Conservation (phyloP, 2,113 vertebrate genomes). For the Corythornis vintsioides region DNA sequence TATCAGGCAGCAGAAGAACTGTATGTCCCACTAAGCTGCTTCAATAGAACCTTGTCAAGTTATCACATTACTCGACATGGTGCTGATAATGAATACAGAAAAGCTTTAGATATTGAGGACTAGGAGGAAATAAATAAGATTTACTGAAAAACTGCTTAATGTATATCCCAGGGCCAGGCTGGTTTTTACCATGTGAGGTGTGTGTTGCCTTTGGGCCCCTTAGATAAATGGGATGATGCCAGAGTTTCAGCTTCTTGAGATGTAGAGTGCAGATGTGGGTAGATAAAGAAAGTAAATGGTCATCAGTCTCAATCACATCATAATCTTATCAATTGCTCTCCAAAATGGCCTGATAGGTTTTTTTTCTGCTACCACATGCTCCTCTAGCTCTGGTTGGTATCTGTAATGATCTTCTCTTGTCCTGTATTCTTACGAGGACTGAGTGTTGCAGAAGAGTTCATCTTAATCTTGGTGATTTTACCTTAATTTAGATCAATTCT, state of each 20-base stretch:
- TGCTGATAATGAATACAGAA: slow-evolving; percentile 74
- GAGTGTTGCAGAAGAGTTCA: background rate
- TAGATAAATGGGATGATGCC: slow-evolving; percentile 54
- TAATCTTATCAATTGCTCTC: slow-evolving; percentile 7
- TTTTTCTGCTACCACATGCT: background rate
- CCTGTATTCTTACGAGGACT: background rate
- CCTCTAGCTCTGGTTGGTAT: background rate
- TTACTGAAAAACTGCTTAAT: slow-evolving; percentile 61
- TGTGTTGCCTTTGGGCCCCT: slow-evolving; percentile 33
- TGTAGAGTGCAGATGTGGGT: slow-evolving; percentile 27
- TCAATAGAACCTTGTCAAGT: slow-evolving; percentile 73
- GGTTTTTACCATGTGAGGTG: background rate
- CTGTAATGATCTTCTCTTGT: background rate
- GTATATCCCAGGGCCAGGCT: slow-evolving; percentile 35
- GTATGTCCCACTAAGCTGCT: slow-evolving; percentile 67
- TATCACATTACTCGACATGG: slow-evolving; percentile 65
- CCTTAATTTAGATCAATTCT: background rate
- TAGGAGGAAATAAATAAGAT: slow-evolving; percentile 68
- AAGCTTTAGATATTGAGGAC: slow-evolving; percentile 69
- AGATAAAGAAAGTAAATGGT: slow-evolving; percentile 58
- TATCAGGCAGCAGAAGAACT: slow-evolving; percentile 65
- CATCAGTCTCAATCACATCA: slow-evolving; percentile 48
- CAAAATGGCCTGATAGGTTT: slow-evolving; percentile 1
- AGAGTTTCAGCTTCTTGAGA: slow-evolving; percentile 52
- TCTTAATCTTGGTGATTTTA: background rate